Conservation (phyloP, 1,140 invertebrate species). For the Papilio polyxenes region DNA sequence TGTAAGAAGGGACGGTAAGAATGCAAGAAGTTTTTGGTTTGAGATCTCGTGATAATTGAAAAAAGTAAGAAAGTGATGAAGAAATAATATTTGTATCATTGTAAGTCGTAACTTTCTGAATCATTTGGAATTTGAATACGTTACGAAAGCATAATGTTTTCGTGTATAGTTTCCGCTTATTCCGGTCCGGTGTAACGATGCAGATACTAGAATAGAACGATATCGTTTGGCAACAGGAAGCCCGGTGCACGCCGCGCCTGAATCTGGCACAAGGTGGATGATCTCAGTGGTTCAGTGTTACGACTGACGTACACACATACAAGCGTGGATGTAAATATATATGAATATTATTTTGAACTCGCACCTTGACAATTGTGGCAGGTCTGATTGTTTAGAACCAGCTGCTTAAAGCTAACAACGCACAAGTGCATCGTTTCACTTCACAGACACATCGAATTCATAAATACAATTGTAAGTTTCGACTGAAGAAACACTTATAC, state of each 20-base stretch:
- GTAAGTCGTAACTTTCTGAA: neutral
- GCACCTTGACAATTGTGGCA: conserved; percentile 32
- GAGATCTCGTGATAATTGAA: neutral
- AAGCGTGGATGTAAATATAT: conserved; percentile 8
- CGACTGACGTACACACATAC: conserved; percentile 14
- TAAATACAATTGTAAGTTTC: neutral
- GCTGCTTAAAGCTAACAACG: neutral
- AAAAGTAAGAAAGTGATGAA: neutral
- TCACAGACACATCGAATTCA: neutral
- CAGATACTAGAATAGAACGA: conserved; percentile 29
- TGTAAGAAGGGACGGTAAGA: neutral
- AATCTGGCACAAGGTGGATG: conserved; percentile 37
- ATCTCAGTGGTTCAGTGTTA: conserved; percentile 39
- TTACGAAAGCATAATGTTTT: conserved; percentile 6
- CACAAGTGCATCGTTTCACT: neutral
- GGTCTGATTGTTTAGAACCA: conserved; percentile 23
- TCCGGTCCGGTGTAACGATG: conserved; percentile 14
- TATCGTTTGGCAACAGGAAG: conserved; percentile 30
- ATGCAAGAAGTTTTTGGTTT: too few relatives aligned
- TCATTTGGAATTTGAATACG: neutral
- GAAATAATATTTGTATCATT: neutral
- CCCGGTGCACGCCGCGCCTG: conserved; percentile 16
- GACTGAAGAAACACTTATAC: too few relatives aligned
- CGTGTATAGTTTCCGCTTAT: conserved; percentile 25
- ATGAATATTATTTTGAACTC: conserved; percentile 24